Base-by-base conservation (phyloP, 2,888 invertebrate genomes). In the Teleiodes luculella region DNA sequence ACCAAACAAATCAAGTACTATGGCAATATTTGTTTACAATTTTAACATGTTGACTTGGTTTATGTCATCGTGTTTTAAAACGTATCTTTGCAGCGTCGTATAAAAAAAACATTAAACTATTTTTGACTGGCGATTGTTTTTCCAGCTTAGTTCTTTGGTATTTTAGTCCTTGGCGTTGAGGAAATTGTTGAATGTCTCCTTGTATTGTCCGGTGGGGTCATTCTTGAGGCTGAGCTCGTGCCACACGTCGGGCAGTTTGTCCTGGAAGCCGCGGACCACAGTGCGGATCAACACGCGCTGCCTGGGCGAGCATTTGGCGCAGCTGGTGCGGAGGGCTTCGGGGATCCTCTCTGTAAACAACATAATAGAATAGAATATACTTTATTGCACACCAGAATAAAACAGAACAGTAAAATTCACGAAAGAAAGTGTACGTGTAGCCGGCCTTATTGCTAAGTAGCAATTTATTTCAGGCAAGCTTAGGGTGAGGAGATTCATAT, bases 191-290 rank as follows among this genome's bases (percentile, higher is more conserved):
- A 94, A 94, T 60, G 87, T 86, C 56, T 80, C 81, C 61, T 89
- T 90, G 89, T 92, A 94, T 54, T 88, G 66, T 14, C 92, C 92
- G 0, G 90, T 83, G 3, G 93, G 93, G 77, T 96, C 95, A 72
- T 93, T 94, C 74, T 94, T 93, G 49, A 83, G 79, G 61, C 92
- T 90, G 14, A 96, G 82, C 57, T 91, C 77, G 1, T 91, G 80
- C 93, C 94, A 96, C 63, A 92, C 76, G 0, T 91, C 90, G 0
- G 92, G 92, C 59, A 92, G 91, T 57, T 94, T 90, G 24, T 91
- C 83, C 62, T 93, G 90, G 67, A 95, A 85, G 61, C 84, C 93
- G 10, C 90, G 86, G 49, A 94, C 88, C 0, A 95, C 92, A 58
- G 91, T 92, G 60, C 83, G 80, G 28, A 88, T 70, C 10, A 92